A percentile compares a stretch with the other conserved stretches of the same genome.
Conservation (phyloP, 2,113 vertebrate species). For the Tyrannus savana region DNA sequence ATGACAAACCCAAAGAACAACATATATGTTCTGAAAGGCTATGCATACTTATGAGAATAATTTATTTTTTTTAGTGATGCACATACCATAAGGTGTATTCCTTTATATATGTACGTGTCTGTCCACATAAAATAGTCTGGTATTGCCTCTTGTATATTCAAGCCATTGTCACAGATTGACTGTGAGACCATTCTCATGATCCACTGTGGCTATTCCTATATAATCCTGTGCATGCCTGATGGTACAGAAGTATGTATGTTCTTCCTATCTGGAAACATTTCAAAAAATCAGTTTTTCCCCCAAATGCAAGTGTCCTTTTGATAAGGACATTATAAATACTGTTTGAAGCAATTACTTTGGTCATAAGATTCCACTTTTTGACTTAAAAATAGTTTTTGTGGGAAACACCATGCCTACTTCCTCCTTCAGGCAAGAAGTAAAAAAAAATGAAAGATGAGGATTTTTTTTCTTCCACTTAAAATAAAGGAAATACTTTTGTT, state of each 20-base stretch:
- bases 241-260: neutral
- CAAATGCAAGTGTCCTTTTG: neutral
- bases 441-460: neutral
- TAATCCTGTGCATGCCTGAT: neutral
- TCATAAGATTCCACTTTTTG: neutral
- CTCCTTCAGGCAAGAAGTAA: neutral
- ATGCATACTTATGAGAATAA: neutral
- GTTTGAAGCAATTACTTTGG: neutral
- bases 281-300: fast-evolving
- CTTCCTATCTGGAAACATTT: neutral
- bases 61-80: neutral
- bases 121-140: neutral
- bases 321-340: neutral
- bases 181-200: neutral
- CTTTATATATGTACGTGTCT: neutral
- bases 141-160: neutral
- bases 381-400: neutral
- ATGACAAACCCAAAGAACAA: neutral
- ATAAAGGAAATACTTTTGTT: neutral
- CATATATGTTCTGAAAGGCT: neutral
- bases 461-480: neutral
- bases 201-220: neutral
- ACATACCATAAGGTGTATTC: neutral
- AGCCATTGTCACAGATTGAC: neutral
- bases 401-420: fast-evolving